Base-by-base conservation (phyloP, 2,888 invertebrate species). In the Pseudeuparius sepicola region DNA sequence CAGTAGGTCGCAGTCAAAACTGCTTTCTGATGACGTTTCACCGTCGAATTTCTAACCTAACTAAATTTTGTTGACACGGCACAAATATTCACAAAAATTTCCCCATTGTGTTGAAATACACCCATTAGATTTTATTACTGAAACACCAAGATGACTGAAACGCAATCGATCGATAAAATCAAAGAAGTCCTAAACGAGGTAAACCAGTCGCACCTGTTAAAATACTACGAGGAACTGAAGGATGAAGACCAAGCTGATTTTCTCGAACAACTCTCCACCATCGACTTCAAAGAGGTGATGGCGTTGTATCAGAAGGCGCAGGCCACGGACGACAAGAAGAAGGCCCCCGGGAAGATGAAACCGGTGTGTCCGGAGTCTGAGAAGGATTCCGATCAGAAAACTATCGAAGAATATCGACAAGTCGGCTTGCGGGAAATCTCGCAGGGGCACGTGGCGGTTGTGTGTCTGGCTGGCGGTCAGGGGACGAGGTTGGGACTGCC, bases 391-490 rank as follows among this genome's bases (percentile, higher is more conserved):
- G 61, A 67, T 2, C 50, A 64, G 2, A 76, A 78, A 6, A 71
- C 74, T 43, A 61, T 88, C 10, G 57, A 65, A 12, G 63, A 68
- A 10, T 93, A 88, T 53, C 73, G 81, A 53, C 65, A 67, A 7
- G 66, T 75, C 48, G 94, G 80, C 47, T 47, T 71, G n/a, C 55
- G 61, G 37, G 69, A 70, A 44, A 67, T 78, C 23, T 60, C 72
- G 0, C 57, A 68, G 28, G 70, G 72, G 5, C 72, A 70, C 58
- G 86, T 88, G 30, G 96, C 87, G 29, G 92, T 94, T 11, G 62
- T 98, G 35, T 68, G 98, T 2, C 70, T 98, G 60, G 96, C 97
- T 25, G 98, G 98, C 16, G 98, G 98, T 3, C 97, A 98, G 61
- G 98, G 97, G 2, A 97, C 96, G 0, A 72, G 98, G 32, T 70